These are phyloP conservation scores for Chamaedrilus cognettii DNA, from an alignment of 2,888 invertebrate genomes.

Conservation along the genomic window DNA sequence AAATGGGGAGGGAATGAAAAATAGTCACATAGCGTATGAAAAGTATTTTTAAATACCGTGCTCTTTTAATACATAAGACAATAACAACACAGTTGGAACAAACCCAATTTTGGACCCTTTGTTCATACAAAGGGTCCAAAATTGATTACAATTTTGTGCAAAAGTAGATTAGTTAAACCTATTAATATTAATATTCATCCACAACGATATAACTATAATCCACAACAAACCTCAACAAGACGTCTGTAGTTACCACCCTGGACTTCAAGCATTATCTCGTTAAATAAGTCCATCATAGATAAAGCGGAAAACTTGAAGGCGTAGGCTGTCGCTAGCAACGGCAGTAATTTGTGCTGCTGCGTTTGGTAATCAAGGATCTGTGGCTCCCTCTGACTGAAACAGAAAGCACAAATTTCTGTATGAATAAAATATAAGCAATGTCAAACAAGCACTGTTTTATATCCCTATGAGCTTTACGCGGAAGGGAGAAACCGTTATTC, in stretches of 20 bases:
- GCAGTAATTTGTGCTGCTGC: slow-evolving; percentile 90
- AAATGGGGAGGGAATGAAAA: no score
- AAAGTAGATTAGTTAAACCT: background rate
- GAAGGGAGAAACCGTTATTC: no score
- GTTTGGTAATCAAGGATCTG: slow-evolving; percentile 93
- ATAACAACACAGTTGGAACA: no score
- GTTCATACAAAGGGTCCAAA: background rate
- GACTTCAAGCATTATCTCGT: slow-evolving; percentile 12
- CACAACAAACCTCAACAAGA: slow-evolving; percentile 17
- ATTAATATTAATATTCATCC: background rate
- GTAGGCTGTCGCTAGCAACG: slow-evolving; percentile 78
- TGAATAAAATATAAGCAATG: no score
- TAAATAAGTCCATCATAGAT: slow-evolving; percentile 37
- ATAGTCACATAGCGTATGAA: no score
- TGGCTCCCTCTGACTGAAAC: slow-evolving; percentile 75
- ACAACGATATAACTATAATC: background rate
- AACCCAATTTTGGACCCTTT: no score
- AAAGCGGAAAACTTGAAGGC: slow-evolving; percentile 70
- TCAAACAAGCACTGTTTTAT: no score
- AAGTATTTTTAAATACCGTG: no score
- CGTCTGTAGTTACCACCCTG: slow-evolving; percentile 1
- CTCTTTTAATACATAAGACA: no score
- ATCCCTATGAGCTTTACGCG: no score
- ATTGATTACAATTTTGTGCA: background rate
- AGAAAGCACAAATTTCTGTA: no score